These are phyloP conservation scores for Erebia epiphron DNA, from an alignment of 2,888 invertebrate species.

Conservation along the genomic window DNA sequence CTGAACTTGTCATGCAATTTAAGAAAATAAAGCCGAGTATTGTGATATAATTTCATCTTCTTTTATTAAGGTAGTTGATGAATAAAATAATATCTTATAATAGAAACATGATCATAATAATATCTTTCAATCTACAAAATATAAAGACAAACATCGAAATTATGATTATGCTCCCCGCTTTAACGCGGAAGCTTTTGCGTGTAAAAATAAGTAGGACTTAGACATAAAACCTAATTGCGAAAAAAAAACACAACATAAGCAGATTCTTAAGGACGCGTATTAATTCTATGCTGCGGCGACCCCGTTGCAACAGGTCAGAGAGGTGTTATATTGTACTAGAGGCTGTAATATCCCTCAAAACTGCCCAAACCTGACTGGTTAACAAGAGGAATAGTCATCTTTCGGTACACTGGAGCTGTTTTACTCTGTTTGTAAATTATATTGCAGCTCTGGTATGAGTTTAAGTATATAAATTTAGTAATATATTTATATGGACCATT, in stretches of 20 bases:
- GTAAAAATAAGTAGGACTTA: constrained; percentile 14
- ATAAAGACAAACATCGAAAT: background rate
- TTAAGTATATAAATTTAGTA: too few species aligned
- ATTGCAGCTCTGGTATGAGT: too few species aligned
- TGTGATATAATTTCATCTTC: too few species aligned
- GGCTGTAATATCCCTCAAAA: background rate
- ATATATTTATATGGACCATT: too few species aligned
- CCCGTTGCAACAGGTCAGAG: constrained; percentile 26
- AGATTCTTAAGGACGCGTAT: constrained; percentile 33
- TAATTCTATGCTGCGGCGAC: constrained; percentile 30
- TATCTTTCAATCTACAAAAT: too few species aligned
- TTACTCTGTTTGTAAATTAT: too few species aligned
- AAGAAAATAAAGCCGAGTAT: too few species aligned
- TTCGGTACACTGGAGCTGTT: too few species aligned
- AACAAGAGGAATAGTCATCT: background rate
- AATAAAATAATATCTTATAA: too few species aligned
- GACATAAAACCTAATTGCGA: constrained; percentile 33
- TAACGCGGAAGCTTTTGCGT: constrained; percentile 14
- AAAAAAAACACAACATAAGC: constrained; percentile 32
- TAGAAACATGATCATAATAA: too few species aligned
- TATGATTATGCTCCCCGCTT: constrained; percentile 7
- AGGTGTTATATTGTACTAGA: background rate
- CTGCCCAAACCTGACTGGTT: background rate
- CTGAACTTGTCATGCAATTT: too few species aligned
- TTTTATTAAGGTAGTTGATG: too few species aligned